Evolutionary conservation across 2,797 vertebrate species (phyloP).

Genomic region (Numenius phaeopus): DNA sequence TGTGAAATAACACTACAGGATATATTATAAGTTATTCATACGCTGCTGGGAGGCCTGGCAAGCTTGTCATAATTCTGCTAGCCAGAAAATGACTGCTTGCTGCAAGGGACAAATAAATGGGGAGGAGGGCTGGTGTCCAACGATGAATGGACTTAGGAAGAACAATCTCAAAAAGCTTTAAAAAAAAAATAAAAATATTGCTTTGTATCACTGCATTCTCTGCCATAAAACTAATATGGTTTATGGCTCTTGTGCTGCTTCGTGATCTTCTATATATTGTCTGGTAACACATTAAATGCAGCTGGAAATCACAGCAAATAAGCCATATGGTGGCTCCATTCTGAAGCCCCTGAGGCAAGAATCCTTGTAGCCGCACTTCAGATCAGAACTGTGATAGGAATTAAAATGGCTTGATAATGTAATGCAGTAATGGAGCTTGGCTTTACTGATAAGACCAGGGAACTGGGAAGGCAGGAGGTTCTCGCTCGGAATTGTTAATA

Average conservation of each 20-base stretch:
- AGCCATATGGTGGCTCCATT: not conserved
- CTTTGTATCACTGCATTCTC: not conserved
- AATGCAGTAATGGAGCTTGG: not conserved
- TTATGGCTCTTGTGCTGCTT: not conserved
- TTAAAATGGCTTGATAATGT: not conserved
- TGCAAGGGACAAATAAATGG: not conserved
- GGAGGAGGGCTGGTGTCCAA: not conserved
- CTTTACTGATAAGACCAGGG: not conserved
- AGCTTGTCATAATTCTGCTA: not conserved
- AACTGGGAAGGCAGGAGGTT: not conserved
- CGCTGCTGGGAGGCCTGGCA: not conserved
- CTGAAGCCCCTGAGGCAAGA: not conserved
- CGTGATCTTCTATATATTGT: not conserved
- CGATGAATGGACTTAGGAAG: not conserved
- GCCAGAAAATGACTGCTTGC: not conserved
- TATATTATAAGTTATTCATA: not conserved
- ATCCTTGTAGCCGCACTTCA: not conserved
- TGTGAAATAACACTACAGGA: not conserved
- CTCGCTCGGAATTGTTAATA: not conserved
- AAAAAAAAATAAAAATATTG: not conserved
- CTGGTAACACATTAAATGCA: not conserved
- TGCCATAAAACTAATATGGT: not conserved
- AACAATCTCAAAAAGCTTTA: not conserved
- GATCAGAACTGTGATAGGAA: not conserved
- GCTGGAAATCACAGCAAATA: not conserved